Evolutionary conservation across 2,888 invertebrate species (phyloP).

Genomic region (Melieria picta): DNA sequence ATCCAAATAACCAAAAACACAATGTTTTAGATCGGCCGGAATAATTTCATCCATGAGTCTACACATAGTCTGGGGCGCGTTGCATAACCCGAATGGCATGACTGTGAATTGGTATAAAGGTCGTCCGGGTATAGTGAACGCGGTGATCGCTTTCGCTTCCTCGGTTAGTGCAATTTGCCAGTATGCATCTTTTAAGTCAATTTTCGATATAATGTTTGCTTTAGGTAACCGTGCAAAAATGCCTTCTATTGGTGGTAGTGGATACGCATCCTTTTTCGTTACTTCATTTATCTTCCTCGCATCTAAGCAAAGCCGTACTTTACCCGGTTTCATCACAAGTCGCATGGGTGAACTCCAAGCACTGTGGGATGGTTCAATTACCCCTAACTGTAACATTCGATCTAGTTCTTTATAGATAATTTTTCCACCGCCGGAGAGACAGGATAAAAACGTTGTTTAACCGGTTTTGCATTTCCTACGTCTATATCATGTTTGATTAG

Average conservation of each 20-base stretch:
- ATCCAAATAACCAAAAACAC: slow-evolving; percentile 4
- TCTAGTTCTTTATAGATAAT: too few species aligned
- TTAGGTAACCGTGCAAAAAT: slow-evolving; percentile 34
- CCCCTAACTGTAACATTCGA: too few species aligned
- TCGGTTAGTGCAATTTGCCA: slow-evolving; percentile 33
- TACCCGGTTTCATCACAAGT: slow-evolving; percentile 32
- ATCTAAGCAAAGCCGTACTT: slow-evolving; percentile 33
- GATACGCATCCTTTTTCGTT: slow-evolving; percentile 31
- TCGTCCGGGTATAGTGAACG: not conserved
- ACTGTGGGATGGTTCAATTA: too few species aligned
- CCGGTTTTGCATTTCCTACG: too few species aligned
- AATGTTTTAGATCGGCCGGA: not conserved
- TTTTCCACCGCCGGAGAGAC: too few species aligned
- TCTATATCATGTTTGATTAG: too few species aligned
- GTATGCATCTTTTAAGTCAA: slow-evolving; percentile 37
- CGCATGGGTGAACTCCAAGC: slow-evolving; percentile 6
- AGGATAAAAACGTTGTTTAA: too few species aligned
- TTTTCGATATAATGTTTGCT: slow-evolving; percentile 34
- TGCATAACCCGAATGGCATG: slow-evolving; percentile 4
- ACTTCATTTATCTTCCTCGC: slow-evolving; percentile 34
- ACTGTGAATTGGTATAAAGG: not conserved
- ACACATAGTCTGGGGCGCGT: slow-evolving; percentile 1
- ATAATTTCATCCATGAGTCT: slow-evolving; percentile 5
- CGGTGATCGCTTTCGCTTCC: not conserved
- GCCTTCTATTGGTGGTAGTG: slow-evolving; percentile 33